phyloP scores from a whole-genome alignment of 1,140 invertebrate genomes.

The Plectrocnemia conspersa region DNA sequence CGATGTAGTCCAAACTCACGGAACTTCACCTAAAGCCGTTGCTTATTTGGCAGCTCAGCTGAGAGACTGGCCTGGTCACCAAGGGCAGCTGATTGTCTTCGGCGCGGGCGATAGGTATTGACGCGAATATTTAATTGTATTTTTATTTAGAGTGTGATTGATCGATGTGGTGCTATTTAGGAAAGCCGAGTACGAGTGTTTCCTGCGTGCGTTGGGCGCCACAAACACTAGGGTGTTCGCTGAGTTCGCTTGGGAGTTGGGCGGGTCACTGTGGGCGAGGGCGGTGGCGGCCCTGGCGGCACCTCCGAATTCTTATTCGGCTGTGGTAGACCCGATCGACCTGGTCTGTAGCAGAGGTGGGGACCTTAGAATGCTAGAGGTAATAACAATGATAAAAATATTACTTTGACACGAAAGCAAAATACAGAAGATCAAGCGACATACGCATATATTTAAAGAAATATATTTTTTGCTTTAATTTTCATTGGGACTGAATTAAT shows the following conservation, averaged over 20 bases:
- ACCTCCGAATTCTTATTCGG: conserved; percentile 71
- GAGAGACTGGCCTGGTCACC: conserved; percentile 40
- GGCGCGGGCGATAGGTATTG: conserved; percentile 52
- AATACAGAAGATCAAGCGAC: no score
- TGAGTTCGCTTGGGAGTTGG: conserved; percentile 57
- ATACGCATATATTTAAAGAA: no score
- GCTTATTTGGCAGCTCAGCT: conserved; percentile 69
- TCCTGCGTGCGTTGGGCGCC: conserved; percentile 48
- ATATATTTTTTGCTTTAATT: no score
- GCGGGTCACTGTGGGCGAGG: conserved; percentile 55
- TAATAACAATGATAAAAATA: conserved; percentile 32
- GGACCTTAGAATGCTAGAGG: conserved; percentile 62
- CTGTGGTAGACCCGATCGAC: conserved; percentile 68
- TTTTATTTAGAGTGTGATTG: conserved; percentile 6
- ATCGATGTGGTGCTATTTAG: conserved; percentile 18
- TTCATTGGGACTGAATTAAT: no score
- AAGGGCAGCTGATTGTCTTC: conserved; percentile 47
- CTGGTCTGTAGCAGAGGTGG: conserved; percentile 64
- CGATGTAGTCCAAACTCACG: conserved; percentile 70
- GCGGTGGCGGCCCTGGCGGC: conserved; percentile 69
- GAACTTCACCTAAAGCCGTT: conserved; percentile 66
- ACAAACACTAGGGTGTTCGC: conserved; percentile 56
- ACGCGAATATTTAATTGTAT: neutral
- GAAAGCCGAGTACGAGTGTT: conserved; percentile 54
- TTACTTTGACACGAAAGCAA: no score